phyloP scores from a whole-genome alignment of 2,797 vertebrate genomes.

The Monodelphis domestica region DNA sequence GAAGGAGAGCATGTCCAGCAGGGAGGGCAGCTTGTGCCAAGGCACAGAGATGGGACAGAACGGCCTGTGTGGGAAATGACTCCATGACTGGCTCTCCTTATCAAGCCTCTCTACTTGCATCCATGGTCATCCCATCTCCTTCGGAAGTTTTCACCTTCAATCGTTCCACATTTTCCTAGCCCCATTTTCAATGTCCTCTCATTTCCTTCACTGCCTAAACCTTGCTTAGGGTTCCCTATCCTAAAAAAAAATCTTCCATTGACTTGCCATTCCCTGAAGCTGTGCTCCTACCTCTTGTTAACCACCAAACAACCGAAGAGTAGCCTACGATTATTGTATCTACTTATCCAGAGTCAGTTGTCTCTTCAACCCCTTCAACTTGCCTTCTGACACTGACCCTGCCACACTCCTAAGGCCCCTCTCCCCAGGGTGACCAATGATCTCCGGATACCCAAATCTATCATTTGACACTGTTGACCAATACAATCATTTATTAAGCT shows the following conservation, averaged over 20 bases:
- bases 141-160: background rate
- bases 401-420: background rate
- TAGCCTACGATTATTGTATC: background rate
- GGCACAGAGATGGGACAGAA: background rate
- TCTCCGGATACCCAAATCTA: background rate
- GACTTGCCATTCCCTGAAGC: background rate
- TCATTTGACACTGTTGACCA: background rate
- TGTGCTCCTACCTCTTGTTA: background rate
- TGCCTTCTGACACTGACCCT: too few relatives aligned
- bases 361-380: too few relatives aligned
- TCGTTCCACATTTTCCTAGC: background rate
- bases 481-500: background rate
- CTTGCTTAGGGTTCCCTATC: background rate
- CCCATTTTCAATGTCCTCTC: background rate
- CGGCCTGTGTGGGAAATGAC: too few relatives aligned
- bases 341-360: too few relatives aligned
- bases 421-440: background rate
- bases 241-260: background rate
- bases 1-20: background rate
- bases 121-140: background rate
- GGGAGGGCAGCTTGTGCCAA: background rate
- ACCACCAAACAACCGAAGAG: too few relatives aligned
- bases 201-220: background rate
- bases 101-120: too few relatives aligned
- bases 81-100: background rate